Evolutionary conservation across 2,888 invertebrate genomes (phyloP), one percentile per base, ranked within the genome.

Genomic region (Spodoptera picta): DNA sequence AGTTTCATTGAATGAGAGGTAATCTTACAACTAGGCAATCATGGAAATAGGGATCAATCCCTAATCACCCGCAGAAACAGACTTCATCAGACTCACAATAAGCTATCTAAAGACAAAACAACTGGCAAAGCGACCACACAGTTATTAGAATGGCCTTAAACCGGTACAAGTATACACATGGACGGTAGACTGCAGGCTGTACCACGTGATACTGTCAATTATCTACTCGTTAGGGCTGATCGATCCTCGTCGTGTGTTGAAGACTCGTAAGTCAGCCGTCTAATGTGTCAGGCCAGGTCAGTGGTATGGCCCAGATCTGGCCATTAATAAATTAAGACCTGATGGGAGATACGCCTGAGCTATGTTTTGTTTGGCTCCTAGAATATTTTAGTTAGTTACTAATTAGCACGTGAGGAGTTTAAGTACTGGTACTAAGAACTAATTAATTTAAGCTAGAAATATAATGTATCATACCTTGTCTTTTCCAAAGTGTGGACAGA

Each of bases 171-270:
- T 55, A 73, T 50, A 78, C 27, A 46, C 36, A 36, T 36, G 36
- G 36, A 36, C 36, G 36, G 36, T 7, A 36, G 43, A 71, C 67
- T 57, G 72, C 65, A 68, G 41, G 27, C 47, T 65, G 49, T 66
- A 63, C 68, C 63, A 75, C 78, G 81, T 83, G 86, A 85, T 85
- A 84, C 89, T 91, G 92, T 91, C 93, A 92, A 92, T 92, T 92
- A 91, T 86, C 87, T 83, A 83, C 89, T 91, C 86, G 92, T 91
- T 91, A 90, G 87, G 75, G 66, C 83, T 88, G 90, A 92, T 91
- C 82, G 87, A 90, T 91, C 83, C 85, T 72, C 82, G 82, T 65
- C 80, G 75, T 78, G 77, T 80, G 79, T 73, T 76, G 80, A 76
- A 69, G 82, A 75, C 81, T 83, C 85, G 86, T 91, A 89, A 87